Base-by-base conservation (phyloP, 2,888 invertebrate species). In the Lottia gigantea region DNA sequence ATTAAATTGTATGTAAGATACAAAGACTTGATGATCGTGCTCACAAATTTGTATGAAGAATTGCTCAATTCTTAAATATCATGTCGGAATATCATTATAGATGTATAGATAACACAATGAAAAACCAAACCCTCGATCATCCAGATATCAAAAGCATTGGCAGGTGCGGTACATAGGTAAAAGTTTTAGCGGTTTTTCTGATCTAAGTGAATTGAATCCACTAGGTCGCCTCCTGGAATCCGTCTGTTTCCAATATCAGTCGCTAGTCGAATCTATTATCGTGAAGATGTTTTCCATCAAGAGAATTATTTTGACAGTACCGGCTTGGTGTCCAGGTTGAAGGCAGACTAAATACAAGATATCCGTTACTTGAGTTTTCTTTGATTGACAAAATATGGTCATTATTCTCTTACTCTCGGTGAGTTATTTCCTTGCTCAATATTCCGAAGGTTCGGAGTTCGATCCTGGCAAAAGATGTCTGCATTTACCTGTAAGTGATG, bases 101-200 rank as follows among this genome's bases (percentile, higher is more conserved):
- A 40, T 40, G 7, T 40, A 11, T 1, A 40, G 40, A 40, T 4
- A 40, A n/a, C n/a, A n/a, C n/a, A n/a, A n/a, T n/a, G 40, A 40
- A 8, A 40, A 40, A n/a, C n/a, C n/a, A n/a, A 8, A 40, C n/a
- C 19, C 55, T n/a, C 55, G 55, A 55, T 55, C 55, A 55, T 12
- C 55, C 55, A 55, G 55, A n/a, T 12, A 23, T 19, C 23, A 19
- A 23, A 55, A 55, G 19, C 19, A 11, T 12, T 12, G 55, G 14
- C 55, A 55, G 55, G 55, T 55, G 55, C 14, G 19, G 19, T 55
- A 14, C 55, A 55, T 55, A 55, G 55, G 55, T 55, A 55, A 55
- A 55, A 55, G 23, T 55, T 23, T 55, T 55, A 12, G 19, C 19
- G 23, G 23, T 55, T 55, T 55, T 55, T 55, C 55, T 19, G 19